Base-by-base conservation (phyloP, 2,888 invertebrate species). In the Ceriagrion tenellum region DNA sequence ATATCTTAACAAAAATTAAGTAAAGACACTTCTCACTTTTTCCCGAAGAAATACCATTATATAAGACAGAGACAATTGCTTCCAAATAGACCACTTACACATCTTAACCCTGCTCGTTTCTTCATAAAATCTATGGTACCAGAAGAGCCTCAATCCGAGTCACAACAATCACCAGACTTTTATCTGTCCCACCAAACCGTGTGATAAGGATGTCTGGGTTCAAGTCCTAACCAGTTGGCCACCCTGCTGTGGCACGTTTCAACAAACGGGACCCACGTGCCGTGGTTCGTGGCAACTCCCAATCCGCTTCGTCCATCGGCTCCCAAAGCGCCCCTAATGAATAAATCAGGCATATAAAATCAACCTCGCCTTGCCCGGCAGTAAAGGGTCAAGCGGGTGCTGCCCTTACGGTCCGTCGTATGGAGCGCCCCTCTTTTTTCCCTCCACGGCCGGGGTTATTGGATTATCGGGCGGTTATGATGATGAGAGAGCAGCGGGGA, bases 391-490 rank as follows among this genome's bases (percentile, higher is more conserved):
- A 93, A 93, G 93, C 69, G 93, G 81, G 81, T 81, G 13, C 81
- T 35, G 35, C 81, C 35, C 81, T 81, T 69, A 35, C 81, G 35
- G 93, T 55, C 69, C 93, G 40, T 40, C 93, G 4, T 47, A 47
- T 47, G n/a, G 91, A 69, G 23, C 26, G 63, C 93, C 93, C 16
- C 59, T 59, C 59, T 59, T 69, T 47, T 74, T 63, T 91, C 63
- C 69, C 47, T 69, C 55, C 93, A 55, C 69, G 93, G 63, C 93
- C 69, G 47, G 93, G 63, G 63, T 93, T 93, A 93, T 93, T 93
- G 93, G 93, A 93, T 93, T 93, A 93, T 93, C 93, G 93, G 69
- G 93, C 93, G 93, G 69, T 93, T 93, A 93, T 93, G 93, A 93
- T 93, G 93, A 93, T 93, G 93, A 93, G 93, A 93, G 69, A 93